Evolutionary conservation across 2,888 invertebrate species (phyloP), one percentile per base, ranked within the genome.

Genomic region (Melipona beecheii): DNA sequence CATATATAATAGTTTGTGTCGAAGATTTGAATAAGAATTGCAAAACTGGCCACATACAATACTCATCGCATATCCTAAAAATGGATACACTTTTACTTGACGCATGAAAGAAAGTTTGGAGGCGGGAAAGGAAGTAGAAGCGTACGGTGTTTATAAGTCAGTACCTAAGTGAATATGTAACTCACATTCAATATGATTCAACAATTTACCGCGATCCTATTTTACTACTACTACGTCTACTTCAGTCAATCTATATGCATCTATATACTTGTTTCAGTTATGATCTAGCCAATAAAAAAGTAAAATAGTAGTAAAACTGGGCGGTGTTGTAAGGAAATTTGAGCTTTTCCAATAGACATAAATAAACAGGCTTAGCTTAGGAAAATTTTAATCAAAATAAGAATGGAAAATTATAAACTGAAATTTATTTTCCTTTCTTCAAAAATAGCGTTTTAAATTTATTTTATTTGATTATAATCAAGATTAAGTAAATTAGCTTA

Each of bases 31-130:
- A 87, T 80, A 64, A 75, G 81, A 79, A 71, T 86, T 86, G 86
- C 87, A 73, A 87, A 87, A 88, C 69, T 77, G 78, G 86, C 82
- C 87, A 87, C 81, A 81, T 79, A 77, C 81, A 73, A 86, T 84
- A 81, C 64, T 78, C 71, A 56, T 54, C 60, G 56, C 5, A 15
- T 58, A 71, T 71, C 71, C 62, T 31, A 74, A 54, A 15, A 62
- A 21, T 76, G 73, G 81, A 80, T 71, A 87, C 56, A 79, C 84
- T 88, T 90, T 88, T 86, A 87, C 88, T 66, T 54, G 72, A 52
- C 72, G 77, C 75, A 60, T 56, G 85, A 71, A 87, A 85, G 85
- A 85, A 88, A 90, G 86, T 84, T 70, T 64, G 9, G 65, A 76
- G 60, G 65, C 81, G 69, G 11, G 81, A 86, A 88, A 88, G 88